A percentile compares a stretch with the other conserved stretches of the same genome.
phyloP scores from a whole-genome alignment of 2,113 vertebrate species.

The Saguinus imperator region DNA sequence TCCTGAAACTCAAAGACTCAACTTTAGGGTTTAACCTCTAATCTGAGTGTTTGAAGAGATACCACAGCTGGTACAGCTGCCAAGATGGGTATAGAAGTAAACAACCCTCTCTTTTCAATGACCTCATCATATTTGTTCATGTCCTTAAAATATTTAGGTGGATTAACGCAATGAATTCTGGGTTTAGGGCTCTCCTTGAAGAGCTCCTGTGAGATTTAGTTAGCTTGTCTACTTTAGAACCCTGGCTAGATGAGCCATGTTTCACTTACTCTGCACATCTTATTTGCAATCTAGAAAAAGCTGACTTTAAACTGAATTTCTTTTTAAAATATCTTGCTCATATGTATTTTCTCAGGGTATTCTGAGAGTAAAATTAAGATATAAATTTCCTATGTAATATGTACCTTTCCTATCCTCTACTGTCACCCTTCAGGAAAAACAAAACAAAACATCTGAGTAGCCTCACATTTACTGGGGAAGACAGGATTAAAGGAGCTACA shows the following conservation, averaged over 20 bases:
- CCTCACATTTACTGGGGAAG: not conserved
- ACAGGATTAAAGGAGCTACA: not conserved
- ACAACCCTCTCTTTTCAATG: constrained; percentile 1
- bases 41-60: constrained; percentile 50
- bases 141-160: constrained; percentile 41
- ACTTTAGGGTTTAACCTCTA: constrained; percentile 44
- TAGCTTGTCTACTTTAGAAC: not conserved
- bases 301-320: not conserved
- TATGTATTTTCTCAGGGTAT: not conserved
- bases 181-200: not conserved
- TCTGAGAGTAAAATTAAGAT: constrained; percentile 13
- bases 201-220: constrained; percentile 59
- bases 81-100: not conserved
- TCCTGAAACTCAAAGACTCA: constrained; percentile 23
- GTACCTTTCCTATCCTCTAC: not conserved
- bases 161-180: constrained; percentile 46
- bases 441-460: not conserved
- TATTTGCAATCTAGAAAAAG: constrained; percentile 36
- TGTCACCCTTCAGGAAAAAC: not conserved
- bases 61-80: constrained; percentile 63
- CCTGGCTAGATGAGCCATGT: not conserved
- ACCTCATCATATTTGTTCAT: constrained; percentile 50
- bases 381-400: not conserved
- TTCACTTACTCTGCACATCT: not conserved
- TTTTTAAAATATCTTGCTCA: not conserved